phyloP scores from a whole-genome alignment of 2,113 vertebrate genomes.

The Myiagra hebetior region DNA sequence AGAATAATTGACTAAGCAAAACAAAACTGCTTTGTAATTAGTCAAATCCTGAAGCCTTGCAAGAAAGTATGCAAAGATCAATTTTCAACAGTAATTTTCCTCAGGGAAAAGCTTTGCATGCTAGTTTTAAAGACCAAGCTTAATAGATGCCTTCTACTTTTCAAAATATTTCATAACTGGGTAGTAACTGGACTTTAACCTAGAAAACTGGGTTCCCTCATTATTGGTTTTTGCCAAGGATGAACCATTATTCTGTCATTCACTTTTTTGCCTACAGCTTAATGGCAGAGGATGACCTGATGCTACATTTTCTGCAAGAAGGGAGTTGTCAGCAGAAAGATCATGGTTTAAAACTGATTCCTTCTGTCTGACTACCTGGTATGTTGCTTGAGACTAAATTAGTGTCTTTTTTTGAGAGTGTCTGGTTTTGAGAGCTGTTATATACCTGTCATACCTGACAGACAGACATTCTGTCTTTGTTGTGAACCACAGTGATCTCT shows the following conservation, averaged over 20 bases:
- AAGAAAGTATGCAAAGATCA: not conserved
- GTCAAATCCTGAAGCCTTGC: not conserved
- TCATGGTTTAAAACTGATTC: not conserved
- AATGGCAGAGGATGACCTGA: not conserved
- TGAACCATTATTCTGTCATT: not conserved
- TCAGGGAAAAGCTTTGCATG: not conserved
- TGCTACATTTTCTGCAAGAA: not conserved
- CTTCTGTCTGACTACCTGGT: not conserved
- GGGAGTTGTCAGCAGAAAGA: not conserved
- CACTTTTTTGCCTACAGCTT: not conserved
- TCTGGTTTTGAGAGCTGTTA: not conserved
- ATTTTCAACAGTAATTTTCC: not conserved
- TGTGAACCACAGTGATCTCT: not conserved
- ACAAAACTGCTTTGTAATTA: not conserved
- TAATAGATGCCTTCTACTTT: not conserved
- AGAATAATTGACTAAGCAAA: not conserved
- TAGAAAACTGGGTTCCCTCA: not conserved
- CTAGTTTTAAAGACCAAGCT: not conserved
- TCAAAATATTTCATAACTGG: not conserved
- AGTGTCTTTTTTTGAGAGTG: not conserved
- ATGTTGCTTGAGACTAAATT: not conserved
- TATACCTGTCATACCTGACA: slow-evolving; percentile 1
- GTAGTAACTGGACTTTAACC: not conserved
- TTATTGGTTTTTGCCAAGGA: not conserved
- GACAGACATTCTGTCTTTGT: not conserved